Conservation (phyloP, 2,888 invertebrate species). For the Thymelicus lineola region DNA sequence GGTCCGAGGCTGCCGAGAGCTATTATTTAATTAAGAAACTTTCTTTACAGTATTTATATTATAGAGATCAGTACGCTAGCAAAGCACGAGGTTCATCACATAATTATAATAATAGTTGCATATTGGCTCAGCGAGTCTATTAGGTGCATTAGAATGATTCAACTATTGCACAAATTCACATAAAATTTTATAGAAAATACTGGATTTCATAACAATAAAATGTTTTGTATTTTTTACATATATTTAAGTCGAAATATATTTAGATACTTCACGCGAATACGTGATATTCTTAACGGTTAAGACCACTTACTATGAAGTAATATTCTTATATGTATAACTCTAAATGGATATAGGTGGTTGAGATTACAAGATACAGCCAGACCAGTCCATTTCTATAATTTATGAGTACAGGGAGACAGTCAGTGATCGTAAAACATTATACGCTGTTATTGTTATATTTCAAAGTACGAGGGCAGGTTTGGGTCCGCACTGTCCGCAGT, state of each 20-base stretch:
- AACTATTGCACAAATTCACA: constrained; percentile 20
- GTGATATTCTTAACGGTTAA: not conserved
- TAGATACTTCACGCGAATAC: constrained; percentile 2
- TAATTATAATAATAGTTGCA: constrained; percentile 2
- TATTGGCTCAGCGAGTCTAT: not conserved
- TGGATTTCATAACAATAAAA: not conserved
- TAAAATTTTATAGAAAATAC: constrained; percentile 2
- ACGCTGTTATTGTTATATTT: constrained; percentile 39
- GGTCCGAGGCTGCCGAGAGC: not conserved
- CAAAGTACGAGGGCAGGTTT: constrained; percentile 16
- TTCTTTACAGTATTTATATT: not conserved
- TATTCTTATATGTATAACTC: not conserved
- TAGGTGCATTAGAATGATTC: constrained; percentile 12
- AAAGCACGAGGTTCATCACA: constrained; percentile 3
- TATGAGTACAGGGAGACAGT: constrained; percentile 42
- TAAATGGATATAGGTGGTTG: constrained; percentile 7
- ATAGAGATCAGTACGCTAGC: constrained; percentile 2
- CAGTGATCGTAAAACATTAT: constrained; percentile 34
- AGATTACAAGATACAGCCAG: constrained; percentile 14
- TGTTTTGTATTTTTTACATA: constrained; percentile 16
- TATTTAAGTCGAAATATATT: constrained; percentile 12
- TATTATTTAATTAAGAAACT: not conserved
- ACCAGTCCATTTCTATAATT: constrained; percentile 31
- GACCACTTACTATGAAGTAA: constrained; percentile 7
- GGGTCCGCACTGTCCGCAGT: not conserved